phyloP scores from a whole-genome alignment of 2,888 invertebrate species.

The Papilio protenor region DNA sequence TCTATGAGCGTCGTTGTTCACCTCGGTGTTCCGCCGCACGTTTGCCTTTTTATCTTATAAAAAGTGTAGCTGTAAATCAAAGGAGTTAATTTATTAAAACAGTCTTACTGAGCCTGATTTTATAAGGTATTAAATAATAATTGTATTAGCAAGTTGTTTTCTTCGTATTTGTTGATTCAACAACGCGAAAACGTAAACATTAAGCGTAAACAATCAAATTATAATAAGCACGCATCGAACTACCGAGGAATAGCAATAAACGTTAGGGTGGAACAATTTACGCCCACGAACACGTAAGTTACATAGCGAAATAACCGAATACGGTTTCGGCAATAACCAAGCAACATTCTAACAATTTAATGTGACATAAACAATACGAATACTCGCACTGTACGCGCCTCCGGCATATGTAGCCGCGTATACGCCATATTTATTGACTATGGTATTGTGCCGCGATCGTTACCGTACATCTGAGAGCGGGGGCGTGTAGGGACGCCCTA shows the following conservation, averaged over 20 bases:
- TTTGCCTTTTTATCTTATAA: too few relatives aligned
- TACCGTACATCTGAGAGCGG: conserved; percentile 80
- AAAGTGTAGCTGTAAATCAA: not conserved
- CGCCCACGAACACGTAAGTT: conserved; percentile 68
- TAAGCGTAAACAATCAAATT: conserved; percentile 48
- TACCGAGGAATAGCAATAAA: conserved; percentile 60
- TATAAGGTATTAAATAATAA: not conserved
- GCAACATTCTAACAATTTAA: conserved; percentile 83
- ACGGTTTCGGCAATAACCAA: conserved; percentile 82
- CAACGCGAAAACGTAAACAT: conserved; percentile 35
- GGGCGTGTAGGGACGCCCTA: conserved; percentile 75
- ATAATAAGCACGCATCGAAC: conserved; percentile 58
- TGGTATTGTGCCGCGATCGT: conserved; percentile 82
- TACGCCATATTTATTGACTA: conserved; percentile 80
- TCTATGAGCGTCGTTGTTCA: too few relatives aligned
- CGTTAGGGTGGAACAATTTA: conserved; percentile 63
- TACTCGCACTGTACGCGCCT: conserved; percentile 72
- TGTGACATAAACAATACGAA: conserved; percentile 82
- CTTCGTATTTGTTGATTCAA: conserved; percentile 13
- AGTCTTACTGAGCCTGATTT: not conserved
- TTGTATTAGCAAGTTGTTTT: not conserved
- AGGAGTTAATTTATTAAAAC: not conserved
- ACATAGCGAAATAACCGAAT: conserved; percentile 78
- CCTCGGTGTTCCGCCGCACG: too few relatives aligned
- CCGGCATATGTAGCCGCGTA: conserved; percentile 73